Evolutionary conservation across 2,113 vertebrate species (phyloP), one percentile per base, ranked within the genome.

Genomic region (Acanthisitta chloris): DNA sequence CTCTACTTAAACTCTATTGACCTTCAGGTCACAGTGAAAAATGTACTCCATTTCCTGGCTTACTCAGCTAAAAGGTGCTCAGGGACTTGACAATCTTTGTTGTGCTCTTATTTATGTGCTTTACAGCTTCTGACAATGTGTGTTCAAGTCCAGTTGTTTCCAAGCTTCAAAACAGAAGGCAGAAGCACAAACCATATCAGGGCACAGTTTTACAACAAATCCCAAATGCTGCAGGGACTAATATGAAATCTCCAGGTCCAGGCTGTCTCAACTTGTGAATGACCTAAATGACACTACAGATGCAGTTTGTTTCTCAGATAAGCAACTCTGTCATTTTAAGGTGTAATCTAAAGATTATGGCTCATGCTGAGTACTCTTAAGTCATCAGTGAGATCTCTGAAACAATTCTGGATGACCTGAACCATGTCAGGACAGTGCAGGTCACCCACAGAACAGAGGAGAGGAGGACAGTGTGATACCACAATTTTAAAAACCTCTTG

Each of bases 401-500:
- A 94, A 76, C 9, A 26, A 42, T 34, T 88, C 16, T 14, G 36
- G n/a, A 7, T 89, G 84, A 69, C 14, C 48, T 52, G 43, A 70
- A 33, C 31, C 3, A 1, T 36, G 8, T 21, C 20, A 36, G 65
- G 42, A 29, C 33, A 49, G 24, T 28, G 19, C 5, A 85, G 55
- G 10, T 1, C 46, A 79, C 43, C 48, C 59, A 43, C 40, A 87
- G 34, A 71, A n/a, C 40, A 14, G 23, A 52, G 19, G 3, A 7
- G 17, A 69, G 24, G 17, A 43, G 21, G 34, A 14, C 11, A 66
- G 8, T 7, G 1, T 33, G 42, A 49, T 83, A 23, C 18, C 13
- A 38, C n/a, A 64, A 1, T 48, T 14, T 11, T 49, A 31, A 58
- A 88, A 80, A 10, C 2, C 3, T 4, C 3, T 29, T 0, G 0